phyloP scores from a whole-genome alignment of 1,140 invertebrate species.

The Maconellicoccus hirsutus region DNA sequence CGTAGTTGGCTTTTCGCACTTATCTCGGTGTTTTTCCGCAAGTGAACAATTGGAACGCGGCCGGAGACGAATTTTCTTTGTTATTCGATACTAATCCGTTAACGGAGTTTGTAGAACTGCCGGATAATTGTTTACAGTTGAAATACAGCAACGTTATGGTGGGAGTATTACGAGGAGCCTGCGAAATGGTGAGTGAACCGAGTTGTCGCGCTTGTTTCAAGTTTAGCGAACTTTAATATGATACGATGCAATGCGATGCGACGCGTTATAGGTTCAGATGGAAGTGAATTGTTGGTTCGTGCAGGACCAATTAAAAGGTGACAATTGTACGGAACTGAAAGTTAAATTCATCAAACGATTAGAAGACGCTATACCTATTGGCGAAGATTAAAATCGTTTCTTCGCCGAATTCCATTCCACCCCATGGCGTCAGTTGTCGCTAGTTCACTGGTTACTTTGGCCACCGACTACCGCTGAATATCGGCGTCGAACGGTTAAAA shows the following conservation, averaged over 20 bases:
- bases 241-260: no score
- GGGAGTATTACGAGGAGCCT: constrained; percentile 83
- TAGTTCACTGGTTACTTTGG: no score
- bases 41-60: constrained; percentile 84
- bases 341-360: constrained; percentile 91
- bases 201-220: no score
- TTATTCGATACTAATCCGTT: constrained; percentile 90
- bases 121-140: constrained; percentile 68
- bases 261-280: constrained; percentile 45
- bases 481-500: no score
- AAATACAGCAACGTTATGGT: constrained; percentile 92
- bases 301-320: constrained; percentile 91
- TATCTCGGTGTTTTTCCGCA: constrained; percentile 84
- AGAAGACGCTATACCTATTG: constrained; percentile 94
- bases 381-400: constrained; percentile 96
- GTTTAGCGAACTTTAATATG: no score
- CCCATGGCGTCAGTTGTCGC: no score
- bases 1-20: constrained; percentile 64
- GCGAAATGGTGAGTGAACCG: constrained; percentile 82
- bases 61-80: constrained; percentile 93
- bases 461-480: no score
- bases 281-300: constrained; percentile 54
- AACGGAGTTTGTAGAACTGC: constrained; percentile 97
- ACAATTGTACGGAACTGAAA: constrained; percentile 83
- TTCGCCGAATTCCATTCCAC: no score